A percentile compares a stretch with the other conserved stretches of the same genome.
Conservation (phyloP, 1,140 invertebrate genomes). For the Caenorhabditis remanei region DNA sequence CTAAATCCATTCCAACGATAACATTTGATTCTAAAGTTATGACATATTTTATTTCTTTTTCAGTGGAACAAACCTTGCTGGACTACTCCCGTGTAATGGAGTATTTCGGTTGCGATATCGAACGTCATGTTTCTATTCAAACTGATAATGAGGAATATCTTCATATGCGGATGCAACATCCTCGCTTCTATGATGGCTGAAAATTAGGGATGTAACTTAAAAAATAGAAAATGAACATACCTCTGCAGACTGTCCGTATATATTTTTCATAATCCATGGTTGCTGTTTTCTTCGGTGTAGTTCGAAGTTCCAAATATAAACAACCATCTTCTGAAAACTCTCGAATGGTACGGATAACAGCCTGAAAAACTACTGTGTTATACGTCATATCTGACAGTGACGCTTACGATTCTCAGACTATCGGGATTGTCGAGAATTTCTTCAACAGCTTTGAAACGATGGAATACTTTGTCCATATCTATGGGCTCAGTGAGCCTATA, state of each 20-base stretch:
- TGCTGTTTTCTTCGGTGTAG: conserved; percentile 48
- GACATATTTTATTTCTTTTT: neutral
- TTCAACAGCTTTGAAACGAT: conserved; percentile 34
- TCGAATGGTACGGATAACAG: neutral
- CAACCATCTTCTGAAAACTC: conserved; percentile 56
- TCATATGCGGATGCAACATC: neutral
- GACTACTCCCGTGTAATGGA: neutral
- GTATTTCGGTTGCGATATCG: conserved; percentile 19
- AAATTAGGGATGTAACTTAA: neutral
- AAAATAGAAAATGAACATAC: neutral
- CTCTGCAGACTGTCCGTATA: neutral
- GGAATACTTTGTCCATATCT: conserved; percentile 8
- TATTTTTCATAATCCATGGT: conserved; percentile 51
- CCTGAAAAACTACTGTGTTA: conserved; percentile 21
- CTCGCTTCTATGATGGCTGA: neutral
- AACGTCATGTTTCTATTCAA: conserved; percentile 32
- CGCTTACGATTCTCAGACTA: neutral
- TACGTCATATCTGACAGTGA: neutral
- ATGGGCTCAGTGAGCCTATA: neutral
- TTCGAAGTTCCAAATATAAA: conserved; percentile 61
- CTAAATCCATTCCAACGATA: conserved; percentile 58
- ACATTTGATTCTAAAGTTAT: conserved; percentile 9
- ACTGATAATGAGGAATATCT: conserved; percentile 49
- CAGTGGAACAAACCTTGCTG: neutral
- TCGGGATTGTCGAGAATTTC: neutral